These are phyloP conservation scores for Picathartes gymnocephalus DNA, from an alignment of 2,113 vertebrate species.

Conservation along the genomic window DNA sequence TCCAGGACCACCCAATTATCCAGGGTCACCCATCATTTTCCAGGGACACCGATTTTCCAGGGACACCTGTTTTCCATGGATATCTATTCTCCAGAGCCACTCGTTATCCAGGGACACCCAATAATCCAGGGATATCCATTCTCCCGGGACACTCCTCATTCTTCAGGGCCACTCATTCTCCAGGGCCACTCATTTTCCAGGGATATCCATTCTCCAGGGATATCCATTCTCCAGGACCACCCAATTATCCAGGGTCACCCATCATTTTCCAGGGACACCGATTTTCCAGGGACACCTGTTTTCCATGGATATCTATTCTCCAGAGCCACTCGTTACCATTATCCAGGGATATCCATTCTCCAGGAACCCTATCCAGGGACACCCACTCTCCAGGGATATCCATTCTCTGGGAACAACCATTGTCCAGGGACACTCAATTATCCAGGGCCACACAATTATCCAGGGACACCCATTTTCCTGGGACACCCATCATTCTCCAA, in stretches of 20 bases:
- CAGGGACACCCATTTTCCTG: background rate
- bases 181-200: background rate
- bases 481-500: background rate
- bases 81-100: accelerated
- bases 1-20: no score
- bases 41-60: background rate
- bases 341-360: accelerated
- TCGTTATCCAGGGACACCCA: background rate
- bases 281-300: background rate
- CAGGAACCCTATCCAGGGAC: background rate
- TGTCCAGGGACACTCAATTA: background rate
- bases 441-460: background rate
- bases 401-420: no score
- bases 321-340: background rate
- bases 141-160: no score
- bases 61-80: accelerated
- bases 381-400: accelerated
- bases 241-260: accelerated
- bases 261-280: no score
- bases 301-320: accelerated
- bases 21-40: no score
- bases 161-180: background rate
- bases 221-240: accelerated
- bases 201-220: background rate
- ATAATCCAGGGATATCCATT: background rate